These are phyloP conservation scores for Brachyalestes nurse DNA, from an alignment of 2,797 vertebrate genomes.

Conservation along the genomic window DNA sequence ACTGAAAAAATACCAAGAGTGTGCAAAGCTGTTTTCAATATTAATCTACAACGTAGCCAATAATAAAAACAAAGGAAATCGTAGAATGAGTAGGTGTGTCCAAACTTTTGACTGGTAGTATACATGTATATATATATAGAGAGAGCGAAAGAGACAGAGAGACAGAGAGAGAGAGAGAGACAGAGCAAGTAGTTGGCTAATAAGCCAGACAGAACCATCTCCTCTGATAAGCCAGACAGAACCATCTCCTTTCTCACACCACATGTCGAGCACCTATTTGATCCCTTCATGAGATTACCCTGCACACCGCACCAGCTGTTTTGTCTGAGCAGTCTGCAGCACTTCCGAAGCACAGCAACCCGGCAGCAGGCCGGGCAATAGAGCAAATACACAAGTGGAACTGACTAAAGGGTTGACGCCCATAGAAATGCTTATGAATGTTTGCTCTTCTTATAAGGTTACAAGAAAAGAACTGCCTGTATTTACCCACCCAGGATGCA, in stretches of 20 bases:
- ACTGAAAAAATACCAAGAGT: no score
- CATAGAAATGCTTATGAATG: conserved; percentile 18
- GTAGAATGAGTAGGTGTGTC: no score
- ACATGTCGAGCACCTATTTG: conserved; percentile 26
- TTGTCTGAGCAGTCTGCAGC: conserved; percentile 29
- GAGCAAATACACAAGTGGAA: not conserved
- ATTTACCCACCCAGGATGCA: conserved; percentile 7
- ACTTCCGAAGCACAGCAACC: conserved; percentile 6
- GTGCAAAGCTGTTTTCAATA: no score
- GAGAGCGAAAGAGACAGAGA: no score
- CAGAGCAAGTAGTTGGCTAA: not conserved
- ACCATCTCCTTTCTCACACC: conserved; percentile 15
- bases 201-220: not conserved
- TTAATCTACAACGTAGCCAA: no score
- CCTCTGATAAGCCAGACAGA: not conserved
- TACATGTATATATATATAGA: conserved; percentile 7
- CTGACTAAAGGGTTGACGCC: conserved; percentile 6
- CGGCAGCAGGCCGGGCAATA: not conserved
- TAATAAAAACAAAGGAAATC: no score
- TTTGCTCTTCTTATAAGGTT: conserved; percentile 10
- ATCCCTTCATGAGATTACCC: conserved; percentile 47
- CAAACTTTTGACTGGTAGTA: no score
- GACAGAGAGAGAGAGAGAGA: no score
- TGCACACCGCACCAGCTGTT: conserved; percentile 28
- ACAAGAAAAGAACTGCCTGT: conserved; percentile 6